These are phyloP conservation scores for Coracias cyanogaster DNA, from an alignment of 2,797 vertebrate species.

Conservation along the genomic window DNA sequence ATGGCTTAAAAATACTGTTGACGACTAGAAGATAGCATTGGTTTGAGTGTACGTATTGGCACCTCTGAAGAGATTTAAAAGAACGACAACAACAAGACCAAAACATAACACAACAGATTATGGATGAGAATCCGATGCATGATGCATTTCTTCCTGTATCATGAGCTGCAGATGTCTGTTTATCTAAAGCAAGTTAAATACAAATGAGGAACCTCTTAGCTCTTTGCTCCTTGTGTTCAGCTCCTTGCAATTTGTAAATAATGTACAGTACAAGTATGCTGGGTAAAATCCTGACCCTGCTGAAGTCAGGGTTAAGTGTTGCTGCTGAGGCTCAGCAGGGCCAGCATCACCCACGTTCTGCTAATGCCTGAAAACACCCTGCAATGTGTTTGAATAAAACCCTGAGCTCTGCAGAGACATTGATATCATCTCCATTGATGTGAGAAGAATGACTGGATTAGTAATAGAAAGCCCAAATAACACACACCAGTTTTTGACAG, in stretches of 20 bases:
- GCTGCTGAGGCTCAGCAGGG: neutral
- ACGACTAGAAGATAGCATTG: fast-evolving
- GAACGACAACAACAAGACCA: neutral
- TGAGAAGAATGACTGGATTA: neutral
- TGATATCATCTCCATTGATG: neutral
- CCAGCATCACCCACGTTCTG: neutral
- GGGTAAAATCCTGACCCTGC: neutral
- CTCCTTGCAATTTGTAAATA: neutral
- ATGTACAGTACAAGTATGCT: fast-evolving
- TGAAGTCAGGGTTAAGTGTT: neutral
- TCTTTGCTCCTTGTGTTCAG: neutral
- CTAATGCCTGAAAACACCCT: neutral
- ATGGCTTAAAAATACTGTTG: neutral
- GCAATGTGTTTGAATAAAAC: neutral
- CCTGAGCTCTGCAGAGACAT: neutral
- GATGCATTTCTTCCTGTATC: neutral
- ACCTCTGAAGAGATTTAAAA: neutral
- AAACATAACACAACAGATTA: neutral
- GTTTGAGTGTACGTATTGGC: neutral
- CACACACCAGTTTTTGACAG: neutral
- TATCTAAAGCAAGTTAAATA: neutral
- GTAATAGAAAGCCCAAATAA: neutral
- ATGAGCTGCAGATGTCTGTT: neutral
- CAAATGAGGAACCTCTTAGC: neutral
- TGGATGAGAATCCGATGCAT: neutral